phyloP scores from a whole-genome alignment of 1,140 invertebrate species.

The Hyles vespertilio region DNA sequence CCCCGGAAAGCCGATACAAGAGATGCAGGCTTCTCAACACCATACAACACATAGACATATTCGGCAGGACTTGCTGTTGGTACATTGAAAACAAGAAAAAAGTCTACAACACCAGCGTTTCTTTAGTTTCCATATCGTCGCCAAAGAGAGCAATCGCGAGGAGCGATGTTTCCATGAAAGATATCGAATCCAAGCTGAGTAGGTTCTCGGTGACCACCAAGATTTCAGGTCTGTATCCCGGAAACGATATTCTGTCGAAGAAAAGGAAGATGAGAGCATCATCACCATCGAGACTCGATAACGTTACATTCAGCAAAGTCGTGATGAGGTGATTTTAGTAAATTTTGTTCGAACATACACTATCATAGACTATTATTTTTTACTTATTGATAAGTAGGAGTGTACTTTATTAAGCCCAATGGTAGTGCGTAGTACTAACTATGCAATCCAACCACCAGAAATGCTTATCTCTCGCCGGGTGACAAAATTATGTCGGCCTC shows the following conservation, averaged over 20 bases:
- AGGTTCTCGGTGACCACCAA: constrained; percentile 39
- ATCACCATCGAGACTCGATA: background rate
- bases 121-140: constrained; percentile 26
- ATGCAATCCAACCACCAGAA: too few species aligned
- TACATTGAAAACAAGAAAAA: constrained; percentile 26
- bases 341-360: background rate
- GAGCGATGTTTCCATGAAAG: background rate
- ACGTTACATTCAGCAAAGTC: background rate
- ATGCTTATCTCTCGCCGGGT: too few species aligned
- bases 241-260: constrained; percentile 10
- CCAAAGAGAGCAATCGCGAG: constrained; percentile 10
- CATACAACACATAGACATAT: constrained; percentile 52
- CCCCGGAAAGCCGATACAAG: too few species aligned
- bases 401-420: too few species aligned
- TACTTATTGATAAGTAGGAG: background rate
- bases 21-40: constrained; percentile 22
- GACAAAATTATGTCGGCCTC: too few species aligned
- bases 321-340: constrained; percentile 4
- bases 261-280: constrained; percentile 1
- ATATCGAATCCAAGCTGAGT: constrained; percentile 28
- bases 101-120: constrained; percentile 8
- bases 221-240: constrained; percentile 40
- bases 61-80: constrained; percentile 25
- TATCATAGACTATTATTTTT: background rate
- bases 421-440: too few species aligned